phyloP scores from a whole-genome alignment of 2,888 invertebrate genomes.

The Tupiocoris notatus region DNA sequence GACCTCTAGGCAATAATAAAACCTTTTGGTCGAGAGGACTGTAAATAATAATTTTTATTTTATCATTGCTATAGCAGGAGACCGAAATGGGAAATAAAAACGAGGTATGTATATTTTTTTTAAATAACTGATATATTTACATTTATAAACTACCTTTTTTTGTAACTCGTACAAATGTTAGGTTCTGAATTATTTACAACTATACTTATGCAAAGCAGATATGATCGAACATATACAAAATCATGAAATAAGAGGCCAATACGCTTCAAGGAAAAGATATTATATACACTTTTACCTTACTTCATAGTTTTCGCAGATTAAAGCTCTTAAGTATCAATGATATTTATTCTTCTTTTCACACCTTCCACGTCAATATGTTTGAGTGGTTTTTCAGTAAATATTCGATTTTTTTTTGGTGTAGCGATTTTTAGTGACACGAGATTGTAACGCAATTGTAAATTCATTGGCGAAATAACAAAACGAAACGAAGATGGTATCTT shows the following conservation, averaged over 20 bases:
- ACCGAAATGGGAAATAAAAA: neutral
- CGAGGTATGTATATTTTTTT: neutral
- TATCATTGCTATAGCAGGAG: too few species aligned
- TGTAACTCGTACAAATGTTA: conserved; percentile 46
- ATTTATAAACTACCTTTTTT: conserved; percentile 43
- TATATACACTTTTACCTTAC: conserved; percentile 47
- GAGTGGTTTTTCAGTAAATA: conserved; percentile 17
- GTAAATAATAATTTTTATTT: too few species aligned
- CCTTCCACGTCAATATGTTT: conserved; percentile 22
- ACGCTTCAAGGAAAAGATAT: conserved; percentile 46
- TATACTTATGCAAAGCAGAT: conserved; percentile 44
- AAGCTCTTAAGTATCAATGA: conserved; percentile 48
- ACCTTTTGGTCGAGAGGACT: too few species aligned
- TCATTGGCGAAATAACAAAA: neutral
- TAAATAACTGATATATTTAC: conserved; percentile 46
- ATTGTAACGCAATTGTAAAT: neutral
- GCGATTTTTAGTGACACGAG: conserved; percentile 7
- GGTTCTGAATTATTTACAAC: conserved; percentile 44
- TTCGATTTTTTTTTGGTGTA: conserved; percentile 24
- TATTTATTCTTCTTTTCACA: conserved; percentile 41
- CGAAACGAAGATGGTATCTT: conserved; percentile 21
- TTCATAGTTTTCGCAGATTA: conserved; percentile 46
- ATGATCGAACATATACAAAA: conserved; percentile 45
- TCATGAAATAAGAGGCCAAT: conserved; percentile 43
- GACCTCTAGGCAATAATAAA: too few species aligned